A percentile compares a stretch with the other conserved stretches of the same genome.
These are phyloP conservation scores for Meghimatium bilineatum DNA, from an alignment of 2,888 invertebrate species.

Conservation along the genomic window DNA sequence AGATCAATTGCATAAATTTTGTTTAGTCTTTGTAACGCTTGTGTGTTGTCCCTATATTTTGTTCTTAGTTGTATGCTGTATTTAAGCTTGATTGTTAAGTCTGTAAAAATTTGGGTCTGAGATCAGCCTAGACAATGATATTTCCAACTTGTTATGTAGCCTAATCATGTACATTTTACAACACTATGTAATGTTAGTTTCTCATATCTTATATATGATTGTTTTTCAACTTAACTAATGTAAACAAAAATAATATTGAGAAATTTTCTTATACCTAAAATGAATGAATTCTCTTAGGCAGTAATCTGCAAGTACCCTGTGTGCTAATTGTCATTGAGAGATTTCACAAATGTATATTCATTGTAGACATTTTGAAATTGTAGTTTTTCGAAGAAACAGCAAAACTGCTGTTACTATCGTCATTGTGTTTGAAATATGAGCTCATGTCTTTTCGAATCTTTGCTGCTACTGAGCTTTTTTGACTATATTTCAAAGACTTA, in stretches of 20 bases:
- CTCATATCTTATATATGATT: background rate
- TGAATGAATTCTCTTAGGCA: conserved; percentile 13
- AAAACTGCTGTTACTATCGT: conserved; percentile 6
- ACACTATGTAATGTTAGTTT: background rate
- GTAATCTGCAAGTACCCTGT: background rate
- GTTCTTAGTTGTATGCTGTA: background rate
- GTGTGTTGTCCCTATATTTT: background rate
- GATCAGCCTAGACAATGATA: background rate
- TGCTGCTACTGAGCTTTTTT: background rate
- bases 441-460: conserved; percentile 2
- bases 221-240: background rate
- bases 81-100: background rate
- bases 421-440: conserved; percentile 22
- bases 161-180: background rate
- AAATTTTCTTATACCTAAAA: background rate
- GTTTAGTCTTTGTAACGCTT: background rate
- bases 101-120: conserved; percentile 3
- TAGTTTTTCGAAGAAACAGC: background rate
- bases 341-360: background rate
- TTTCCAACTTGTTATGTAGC: background rate
- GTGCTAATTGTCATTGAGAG: background rate
- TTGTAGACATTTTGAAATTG: background rate
- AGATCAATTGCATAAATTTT: background rate
- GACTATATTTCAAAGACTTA: background rate
- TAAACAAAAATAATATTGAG: background rate